Percentiles rank a stretch among this genome's conserved stretches.
Conservation (phyloP, 1,140 invertebrate genomes). For the Orchesella cincta region DNA sequence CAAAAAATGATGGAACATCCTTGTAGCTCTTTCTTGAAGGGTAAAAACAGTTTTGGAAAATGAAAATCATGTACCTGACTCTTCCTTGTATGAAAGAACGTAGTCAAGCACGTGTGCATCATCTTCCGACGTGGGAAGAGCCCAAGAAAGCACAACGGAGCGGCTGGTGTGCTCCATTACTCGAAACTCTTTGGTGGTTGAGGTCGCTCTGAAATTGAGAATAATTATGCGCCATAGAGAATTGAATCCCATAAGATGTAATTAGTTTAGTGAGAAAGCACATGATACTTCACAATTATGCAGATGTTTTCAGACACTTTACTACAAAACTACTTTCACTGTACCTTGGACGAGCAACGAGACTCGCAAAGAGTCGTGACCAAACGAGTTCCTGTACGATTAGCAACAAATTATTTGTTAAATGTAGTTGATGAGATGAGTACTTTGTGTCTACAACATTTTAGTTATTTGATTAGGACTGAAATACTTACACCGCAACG, state of each 20-base stretch:
- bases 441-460: too few relatives aligned
- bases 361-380: slow-evolving; percentile 58
- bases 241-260: neutral
- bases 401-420: neutral
- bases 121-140: slow-evolving; percentile 51
- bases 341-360: slow-evolving; percentile 60
- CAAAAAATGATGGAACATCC: neutral
- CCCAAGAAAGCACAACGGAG: slow-evolving; percentile 55
- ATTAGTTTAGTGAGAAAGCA: neutral
- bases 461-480: neutral
- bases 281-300: neutral
- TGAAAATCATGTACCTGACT: slow-evolving; percentile 42
- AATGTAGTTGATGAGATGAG: too few relatives aligned
- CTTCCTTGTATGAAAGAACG: slow-evolving; percentile 50
- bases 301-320: neutral
- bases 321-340: neutral
- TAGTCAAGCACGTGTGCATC: slow-evolving; percentile 57
- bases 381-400: slow-evolving; percentile 57
- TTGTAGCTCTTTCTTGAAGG: neutral
- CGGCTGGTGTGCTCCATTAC: slow-evolving; percentile 54
- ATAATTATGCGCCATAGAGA: neutral
- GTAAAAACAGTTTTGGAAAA: neutral
- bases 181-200: slow-evolving; percentile 55
- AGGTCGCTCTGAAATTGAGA: slow-evolving; percentile 53
- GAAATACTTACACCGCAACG: slow-evolving; percentile 35